A percentile compares a stretch with the other conserved stretches of the same genome.
Evolutionary conservation across 2,888 invertebrate species (phyloP).

Genomic region (Diaphora mendica): DNA sequence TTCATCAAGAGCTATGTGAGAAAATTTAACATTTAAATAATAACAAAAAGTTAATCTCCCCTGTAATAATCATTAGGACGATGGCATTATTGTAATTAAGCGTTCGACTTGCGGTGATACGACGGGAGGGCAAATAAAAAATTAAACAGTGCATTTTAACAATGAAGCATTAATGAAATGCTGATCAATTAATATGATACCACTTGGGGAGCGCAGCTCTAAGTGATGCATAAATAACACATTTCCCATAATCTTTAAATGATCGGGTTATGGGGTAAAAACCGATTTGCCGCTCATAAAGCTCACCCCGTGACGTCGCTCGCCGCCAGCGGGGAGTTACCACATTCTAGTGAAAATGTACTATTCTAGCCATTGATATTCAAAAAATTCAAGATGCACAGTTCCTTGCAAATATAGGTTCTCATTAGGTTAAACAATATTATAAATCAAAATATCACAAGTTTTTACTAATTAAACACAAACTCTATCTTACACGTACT

Average conservation of each 20-base stretch:
- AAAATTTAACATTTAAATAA: conserved; percentile 44
- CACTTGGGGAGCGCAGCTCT: conserved; percentile 70
- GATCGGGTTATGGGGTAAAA: conserved; percentile 73
- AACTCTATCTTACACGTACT: too few species aligned
- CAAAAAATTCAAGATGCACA: too few species aligned
- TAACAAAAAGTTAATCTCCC: conserved; percentile 52
- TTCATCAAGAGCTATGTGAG: conserved; percentile 22
- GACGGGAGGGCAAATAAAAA: conserved; percentile 59
- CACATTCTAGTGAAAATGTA: conserved; percentile 59
- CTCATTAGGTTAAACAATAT: too few species aligned
- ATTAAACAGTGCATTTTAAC: conserved; percentile 61
- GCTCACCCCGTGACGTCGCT: conserved; percentile 67
- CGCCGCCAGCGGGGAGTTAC: conserved; percentile 68
- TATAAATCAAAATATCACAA: too few species aligned
- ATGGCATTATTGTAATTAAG: conserved; percentile 57
- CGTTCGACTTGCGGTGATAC: conserved; percentile 34
- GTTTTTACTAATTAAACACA: too few species aligned
- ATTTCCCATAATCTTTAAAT: conserved; percentile 72
- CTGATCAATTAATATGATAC: conserved; percentile 75
- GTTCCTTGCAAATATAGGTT: too few species aligned
- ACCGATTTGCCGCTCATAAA: conserved; percentile 67
- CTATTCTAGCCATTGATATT: conserved; percentile 32
- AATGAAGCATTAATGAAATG: conserved; percentile 77
- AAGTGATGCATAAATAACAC: conserved; percentile 78
- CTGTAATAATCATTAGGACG: conserved; percentile 44